phyloP scores from a whole-genome alignment of 64 coral and sea anemone species.

The Montipora foliosa region DNA sequence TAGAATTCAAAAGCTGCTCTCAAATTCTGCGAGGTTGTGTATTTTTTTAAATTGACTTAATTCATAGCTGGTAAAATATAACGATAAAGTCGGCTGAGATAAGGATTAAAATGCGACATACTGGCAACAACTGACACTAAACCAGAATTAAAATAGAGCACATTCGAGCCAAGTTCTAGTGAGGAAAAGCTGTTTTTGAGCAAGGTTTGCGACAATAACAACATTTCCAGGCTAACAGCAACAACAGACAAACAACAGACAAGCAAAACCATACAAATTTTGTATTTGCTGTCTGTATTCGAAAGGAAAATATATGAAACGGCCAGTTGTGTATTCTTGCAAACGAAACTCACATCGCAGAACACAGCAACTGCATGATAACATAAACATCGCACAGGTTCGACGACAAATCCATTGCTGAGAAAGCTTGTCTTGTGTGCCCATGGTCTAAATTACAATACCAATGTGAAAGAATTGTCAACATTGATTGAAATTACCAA shows the following conservation, averaged over 20 bases:
- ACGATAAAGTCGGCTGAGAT: background rate
- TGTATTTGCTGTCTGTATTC: background rate
- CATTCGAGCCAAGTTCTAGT: no score
- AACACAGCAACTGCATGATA: background rate
- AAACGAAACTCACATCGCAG: background rate
- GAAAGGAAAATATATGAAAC: background rate
- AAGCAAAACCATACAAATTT: background rate
- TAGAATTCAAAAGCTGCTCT: no score
- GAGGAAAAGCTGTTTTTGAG: background rate
- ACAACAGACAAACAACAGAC: background rate
- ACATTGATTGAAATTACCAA: background rate
- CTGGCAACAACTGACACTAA: background rate
- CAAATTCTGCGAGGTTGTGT: background rate
- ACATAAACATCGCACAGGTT: background rate
- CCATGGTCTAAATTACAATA: background rate
- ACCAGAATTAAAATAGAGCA: no score
- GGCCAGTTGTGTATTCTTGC: background rate
- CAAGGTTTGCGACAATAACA: background rate
- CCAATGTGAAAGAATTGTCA: background rate
- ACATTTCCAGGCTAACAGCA: background rate
- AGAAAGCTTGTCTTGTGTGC: background rate
- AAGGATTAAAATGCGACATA: background rate
- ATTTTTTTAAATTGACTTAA: background rate
- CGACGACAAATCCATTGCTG: background rate
- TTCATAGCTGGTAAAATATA: background rate